phyloP scores from a whole-genome alignment of 2,113 vertebrate species.

The Aythya baeri region DNA sequence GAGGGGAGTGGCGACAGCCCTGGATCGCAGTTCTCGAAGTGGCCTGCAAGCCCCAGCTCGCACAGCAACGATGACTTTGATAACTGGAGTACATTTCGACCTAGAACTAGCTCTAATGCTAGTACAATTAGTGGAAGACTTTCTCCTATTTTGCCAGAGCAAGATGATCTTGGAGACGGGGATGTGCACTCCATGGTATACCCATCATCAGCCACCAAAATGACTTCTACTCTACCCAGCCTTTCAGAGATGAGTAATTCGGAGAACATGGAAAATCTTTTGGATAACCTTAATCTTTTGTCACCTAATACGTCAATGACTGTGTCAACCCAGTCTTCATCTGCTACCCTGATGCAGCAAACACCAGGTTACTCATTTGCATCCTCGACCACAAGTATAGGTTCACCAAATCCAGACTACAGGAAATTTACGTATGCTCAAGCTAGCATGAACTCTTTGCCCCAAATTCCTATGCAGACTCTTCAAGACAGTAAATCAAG shows the following conservation, averaged over 20 bases:
- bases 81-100: conserved; percentile 93
- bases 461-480: conserved; percentile 89
- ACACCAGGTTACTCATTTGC: conserved; percentile 90
- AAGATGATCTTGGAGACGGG: conserved; percentile 91
- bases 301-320: conserved; percentile 88
- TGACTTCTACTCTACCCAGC: conserved; percentile 93
- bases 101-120: conserved; percentile 95
- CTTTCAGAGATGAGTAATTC: conserved; percentile 95
- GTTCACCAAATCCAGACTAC: conserved; percentile 88
- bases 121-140: conserved; percentile 94
- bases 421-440: conserved; percentile 91
- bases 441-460: conserved; percentile 84
- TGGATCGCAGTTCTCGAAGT: conserved; percentile 91
- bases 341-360: conserved; percentile 91
- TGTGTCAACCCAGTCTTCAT: conserved; percentile 91
- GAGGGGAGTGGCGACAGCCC: conserved; percentile 93
- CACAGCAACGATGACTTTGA: conserved; percentile 98
- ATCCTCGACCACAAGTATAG: conserved; percentile 86
- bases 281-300: conserved; percentile 97
- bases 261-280: conserved; percentile 97
- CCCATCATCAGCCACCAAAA: conserved; percentile 88
- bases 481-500: conserved; percentile 87
- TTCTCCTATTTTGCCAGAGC: conserved; percentile 94
- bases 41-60: conserved; percentile 96
- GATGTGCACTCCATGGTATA: conserved; percentile 93